Conservation (phyloP, 35 echinoderm and acorn worm species). For the Ptychodera flava region DNA sequence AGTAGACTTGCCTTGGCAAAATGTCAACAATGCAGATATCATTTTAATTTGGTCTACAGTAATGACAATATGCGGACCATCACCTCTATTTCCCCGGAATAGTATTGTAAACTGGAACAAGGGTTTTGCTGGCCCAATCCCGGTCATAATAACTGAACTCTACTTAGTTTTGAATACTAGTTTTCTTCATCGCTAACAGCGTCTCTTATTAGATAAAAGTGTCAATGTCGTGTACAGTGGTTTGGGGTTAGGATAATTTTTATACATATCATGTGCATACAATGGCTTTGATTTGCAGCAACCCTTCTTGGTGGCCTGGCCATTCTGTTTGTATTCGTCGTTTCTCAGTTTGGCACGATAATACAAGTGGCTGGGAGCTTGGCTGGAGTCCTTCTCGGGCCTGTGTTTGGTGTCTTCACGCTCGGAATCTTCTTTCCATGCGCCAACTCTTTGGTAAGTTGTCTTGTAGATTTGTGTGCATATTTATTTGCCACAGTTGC, state of each 20-base stretch:
- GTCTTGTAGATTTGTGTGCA: not conserved
- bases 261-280: too few relatives aligned
- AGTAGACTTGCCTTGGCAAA: too few relatives aligned
- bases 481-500: not conserved
- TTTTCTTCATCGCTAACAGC: too few relatives aligned
- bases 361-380: constrained; percentile 15
- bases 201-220: too few relatives aligned
- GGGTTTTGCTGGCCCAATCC: too few relatives aligned
- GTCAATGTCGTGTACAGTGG: too few relatives aligned
- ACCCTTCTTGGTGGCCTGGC: constrained; percentile 17
- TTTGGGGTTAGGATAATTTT: too few relatives aligned
- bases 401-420: constrained; percentile 20
- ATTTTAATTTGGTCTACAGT: constrained; percentile 31
- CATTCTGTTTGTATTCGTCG: constrained; percentile 8
- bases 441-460: constrained; percentile 34
- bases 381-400: constrained; percentile 21
- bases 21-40: too few relatives aligned
- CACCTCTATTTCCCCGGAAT: constrained; percentile 20
- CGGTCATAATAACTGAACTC: too few relatives aligned
- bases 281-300: constrained; percentile 22
- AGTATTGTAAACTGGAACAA: too few relatives aligned
- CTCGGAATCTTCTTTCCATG: constrained; percentile 29
- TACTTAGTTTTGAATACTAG: too few relatives aligned
- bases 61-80: not conserved
- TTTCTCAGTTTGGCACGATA: constrained; percentile 3